Conservation (phyloP, 1,140 invertebrate species). For the Hermatobates lingyangjiaoensis region DNA sequence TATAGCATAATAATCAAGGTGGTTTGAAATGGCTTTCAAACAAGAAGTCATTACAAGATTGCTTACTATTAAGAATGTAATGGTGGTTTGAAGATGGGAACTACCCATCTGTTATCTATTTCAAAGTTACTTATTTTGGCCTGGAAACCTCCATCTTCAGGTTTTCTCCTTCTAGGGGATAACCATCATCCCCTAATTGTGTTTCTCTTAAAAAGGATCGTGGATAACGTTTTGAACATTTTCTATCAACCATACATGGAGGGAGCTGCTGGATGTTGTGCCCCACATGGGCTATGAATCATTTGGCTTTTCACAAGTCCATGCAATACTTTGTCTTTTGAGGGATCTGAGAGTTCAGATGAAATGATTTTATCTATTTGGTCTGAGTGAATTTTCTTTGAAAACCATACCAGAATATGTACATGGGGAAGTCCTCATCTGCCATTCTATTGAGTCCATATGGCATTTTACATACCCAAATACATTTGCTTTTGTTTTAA, state of each 20-base stretch:
- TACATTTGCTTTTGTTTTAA: conserved; percentile 20
- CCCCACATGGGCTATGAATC: conserved; percentile 34
- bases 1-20: no score
- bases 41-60: no score
- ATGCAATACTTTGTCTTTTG: conserved; percentile 24
- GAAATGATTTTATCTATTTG: conserved; percentile 18
- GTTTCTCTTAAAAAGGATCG: no score
- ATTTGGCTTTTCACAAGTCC: conserved; percentile 26
- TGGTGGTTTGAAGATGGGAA: no score
- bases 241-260: conserved; percentile 31
- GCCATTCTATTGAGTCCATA: conserved; percentile 27
- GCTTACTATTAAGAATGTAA: no score
- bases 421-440: conserved; percentile 26
- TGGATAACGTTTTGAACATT: no score
- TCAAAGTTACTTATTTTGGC: no score
- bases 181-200: no score
- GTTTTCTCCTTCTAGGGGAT: no score
- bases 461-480: conserved; percentile 20
- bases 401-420: conserved; percentile 18
- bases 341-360: conserved; percentile 31
- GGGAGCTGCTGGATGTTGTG: conserved; percentile 25
- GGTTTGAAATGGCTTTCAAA: no score
- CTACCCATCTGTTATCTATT: no score
- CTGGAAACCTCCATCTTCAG: no score
- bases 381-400: neutral